These are phyloP conservation scores for Plagodis pulveraria DNA, from an alignment of 2,888 invertebrate genomes.

Conservation along the genomic window DNA sequence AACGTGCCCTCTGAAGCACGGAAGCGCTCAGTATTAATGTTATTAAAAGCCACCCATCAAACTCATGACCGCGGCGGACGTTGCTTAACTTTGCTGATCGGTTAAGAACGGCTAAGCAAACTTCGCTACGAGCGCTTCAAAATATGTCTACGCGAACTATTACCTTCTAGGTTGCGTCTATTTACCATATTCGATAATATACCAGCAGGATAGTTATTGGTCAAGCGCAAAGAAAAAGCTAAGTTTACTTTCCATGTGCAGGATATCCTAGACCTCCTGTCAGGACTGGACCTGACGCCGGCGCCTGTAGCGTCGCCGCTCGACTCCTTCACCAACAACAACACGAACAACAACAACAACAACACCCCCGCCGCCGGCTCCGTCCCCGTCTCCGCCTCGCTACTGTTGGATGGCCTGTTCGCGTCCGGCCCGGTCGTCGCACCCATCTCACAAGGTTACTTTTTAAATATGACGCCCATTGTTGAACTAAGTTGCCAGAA, in stretches of 20 bases:
- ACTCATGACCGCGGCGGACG: no score
- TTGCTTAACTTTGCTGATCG: no score
- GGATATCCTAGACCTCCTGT: slow-evolving; percentile 95
- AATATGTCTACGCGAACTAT: no score
- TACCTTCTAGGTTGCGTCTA: not conserved
- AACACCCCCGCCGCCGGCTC: slow-evolving; percentile 39
- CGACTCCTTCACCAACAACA: slow-evolving; percentile 6
- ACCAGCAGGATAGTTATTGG: no score
- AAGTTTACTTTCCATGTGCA: slow-evolving; percentile 68
- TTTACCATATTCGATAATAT: no score
- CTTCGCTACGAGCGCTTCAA: no score
- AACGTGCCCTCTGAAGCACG: no score
- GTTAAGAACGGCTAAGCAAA: no score
- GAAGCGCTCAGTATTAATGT: no score
- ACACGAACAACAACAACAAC: slow-evolving; percentile 46
- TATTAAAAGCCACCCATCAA: no score
- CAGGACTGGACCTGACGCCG: slow-evolving; percentile 87
- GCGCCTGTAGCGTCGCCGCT: slow-evolving; percentile 33
- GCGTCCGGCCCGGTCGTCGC: slow-evolving; percentile 50
- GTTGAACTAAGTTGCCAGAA: no score
- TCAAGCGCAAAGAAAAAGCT: not conserved
- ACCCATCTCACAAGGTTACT: slow-evolving; percentile 1
- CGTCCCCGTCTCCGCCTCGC: slow-evolving; percentile 47
- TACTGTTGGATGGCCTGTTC: not conserved
- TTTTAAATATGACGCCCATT: no score